phyloP scores from a whole-genome alignment of 2,113 vertebrate genomes.

The Seriola aureovittata region DNA sequence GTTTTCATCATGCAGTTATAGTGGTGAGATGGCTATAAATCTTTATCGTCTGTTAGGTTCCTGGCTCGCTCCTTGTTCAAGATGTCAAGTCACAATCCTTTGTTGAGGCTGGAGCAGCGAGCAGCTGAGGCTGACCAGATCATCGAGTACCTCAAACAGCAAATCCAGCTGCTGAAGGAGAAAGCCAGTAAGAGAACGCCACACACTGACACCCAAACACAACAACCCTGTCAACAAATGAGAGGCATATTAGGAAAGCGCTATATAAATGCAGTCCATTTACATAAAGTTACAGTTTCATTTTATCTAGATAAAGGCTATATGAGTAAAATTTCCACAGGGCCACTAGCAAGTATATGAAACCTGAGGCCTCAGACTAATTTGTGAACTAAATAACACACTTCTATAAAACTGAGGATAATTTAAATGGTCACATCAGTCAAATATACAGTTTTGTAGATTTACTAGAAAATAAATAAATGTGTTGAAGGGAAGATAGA shows the following conservation, averaged over 20 bases:
- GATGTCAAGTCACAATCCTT: slow-evolving; percentile 91
- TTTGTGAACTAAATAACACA: too few species aligned
- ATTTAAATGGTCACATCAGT: not conserved
- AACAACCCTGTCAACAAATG: not conserved
- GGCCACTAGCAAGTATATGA: not conserved
- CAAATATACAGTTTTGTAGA: not conserved
- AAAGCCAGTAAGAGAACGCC: slow-evolving; percentile 91
- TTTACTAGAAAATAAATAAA: not conserved
- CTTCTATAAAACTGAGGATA: too few species aligned
- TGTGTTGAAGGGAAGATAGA: not conserved
- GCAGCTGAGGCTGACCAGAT: slow-evolving; percentile 95
- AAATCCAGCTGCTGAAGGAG: slow-evolving; percentile 96
- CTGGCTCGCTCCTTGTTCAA: slow-evolving; percentile 86
- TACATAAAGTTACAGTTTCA: not conserved
- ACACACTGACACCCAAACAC: not conserved
- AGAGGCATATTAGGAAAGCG: not conserved
- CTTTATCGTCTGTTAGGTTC: slow-evolving; percentile 84
- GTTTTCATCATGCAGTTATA: not conserved
- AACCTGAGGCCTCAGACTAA: not conserved
- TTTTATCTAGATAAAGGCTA: slow-evolving; percentile 2
- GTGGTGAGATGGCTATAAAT: not conserved
- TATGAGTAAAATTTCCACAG: not conserved
- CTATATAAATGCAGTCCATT: not conserved
- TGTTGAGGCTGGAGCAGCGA: slow-evolving; percentile 94
- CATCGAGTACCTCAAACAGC: slow-evolving; percentile 97